These are phyloP conservation scores for Trichosurus vulpecula DNA, from an alignment of 2,797 vertebrate species.

Conservation along the genomic window DNA sequence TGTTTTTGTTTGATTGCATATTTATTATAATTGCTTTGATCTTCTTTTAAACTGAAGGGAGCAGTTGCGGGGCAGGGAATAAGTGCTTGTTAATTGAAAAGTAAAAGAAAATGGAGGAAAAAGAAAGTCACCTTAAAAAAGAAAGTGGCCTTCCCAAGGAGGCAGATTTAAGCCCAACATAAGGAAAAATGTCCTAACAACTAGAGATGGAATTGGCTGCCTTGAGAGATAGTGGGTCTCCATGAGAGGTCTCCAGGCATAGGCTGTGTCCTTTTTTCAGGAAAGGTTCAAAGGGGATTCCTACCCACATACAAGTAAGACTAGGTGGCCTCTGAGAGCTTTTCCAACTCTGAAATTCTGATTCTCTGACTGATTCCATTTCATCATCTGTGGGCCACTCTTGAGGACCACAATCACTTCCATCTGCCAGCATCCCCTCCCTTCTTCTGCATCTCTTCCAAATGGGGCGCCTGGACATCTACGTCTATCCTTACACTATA, in stretches of 20 bases:
- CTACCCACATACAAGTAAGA: not conserved
- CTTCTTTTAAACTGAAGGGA: not conserved
- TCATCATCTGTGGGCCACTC: not conserved
- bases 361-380: not conserved
- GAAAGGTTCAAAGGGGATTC: not conserved
- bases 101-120: not conserved
- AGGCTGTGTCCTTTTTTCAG: not conserved
- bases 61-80: not conserved
- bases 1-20: not conserved
- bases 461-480: not conserved
- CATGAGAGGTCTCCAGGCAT: not conserved
- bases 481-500: not conserved
- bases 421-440: not conserved
- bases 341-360: not conserved
- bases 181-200: not conserved
- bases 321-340: not conserved
- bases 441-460: not conserved
- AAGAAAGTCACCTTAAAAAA: not conserved
- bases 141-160: not conserved
- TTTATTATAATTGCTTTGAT: not conserved
- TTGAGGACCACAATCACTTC: not conserved
- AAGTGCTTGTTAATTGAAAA: not conserved
- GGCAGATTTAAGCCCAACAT: not conserved
- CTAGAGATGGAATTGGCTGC: not conserved
- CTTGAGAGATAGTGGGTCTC: not conserved